Conservation (phyloP, 1,140 invertebrate species). For the Pantala flavescens region DNA sequence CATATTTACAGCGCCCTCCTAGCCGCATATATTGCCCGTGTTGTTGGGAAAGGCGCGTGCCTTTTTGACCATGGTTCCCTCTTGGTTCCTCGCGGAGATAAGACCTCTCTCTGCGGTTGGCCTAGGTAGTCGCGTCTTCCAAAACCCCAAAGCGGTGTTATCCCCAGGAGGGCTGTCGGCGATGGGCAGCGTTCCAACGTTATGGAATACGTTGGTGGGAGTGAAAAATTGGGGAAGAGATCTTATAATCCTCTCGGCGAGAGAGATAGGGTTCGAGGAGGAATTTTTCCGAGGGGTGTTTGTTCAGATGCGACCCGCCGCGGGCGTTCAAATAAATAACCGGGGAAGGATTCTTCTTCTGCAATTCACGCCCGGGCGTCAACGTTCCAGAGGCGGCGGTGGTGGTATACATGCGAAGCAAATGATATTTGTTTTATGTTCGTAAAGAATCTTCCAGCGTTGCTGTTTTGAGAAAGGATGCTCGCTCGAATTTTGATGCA, state of each 20-base stretch:
- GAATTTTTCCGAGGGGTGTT: too few species aligned
- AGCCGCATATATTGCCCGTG: neutral
- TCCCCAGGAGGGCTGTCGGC: neutral
- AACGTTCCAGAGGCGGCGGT: too few species aligned
- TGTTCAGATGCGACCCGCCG: too few species aligned
- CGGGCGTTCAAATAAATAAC: too few species aligned
- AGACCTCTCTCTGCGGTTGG: neutral
- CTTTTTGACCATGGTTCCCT: neutral
- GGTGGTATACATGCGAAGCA: too few species aligned
- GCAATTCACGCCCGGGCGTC: too few species aligned
- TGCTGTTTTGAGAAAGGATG: too few species aligned
- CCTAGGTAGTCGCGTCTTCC: neutral
- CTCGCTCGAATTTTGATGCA: too few species aligned
- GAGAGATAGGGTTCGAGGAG: neutral
- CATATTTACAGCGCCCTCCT: neutral
- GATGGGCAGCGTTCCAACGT: conserved; percentile 1
- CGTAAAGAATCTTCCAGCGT: too few species aligned
- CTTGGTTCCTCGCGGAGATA: neutral
- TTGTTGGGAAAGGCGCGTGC: neutral
- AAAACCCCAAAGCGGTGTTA: neutral
- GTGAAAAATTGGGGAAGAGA: neutral
- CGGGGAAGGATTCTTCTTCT: too few species aligned
- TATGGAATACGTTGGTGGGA: neutral
- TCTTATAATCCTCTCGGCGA: conserved; percentile 5
- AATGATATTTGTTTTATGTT: too few species aligned